Conservation (phyloP, 2,113 vertebrate genomes). For the Leuciscus idus region DNA sequence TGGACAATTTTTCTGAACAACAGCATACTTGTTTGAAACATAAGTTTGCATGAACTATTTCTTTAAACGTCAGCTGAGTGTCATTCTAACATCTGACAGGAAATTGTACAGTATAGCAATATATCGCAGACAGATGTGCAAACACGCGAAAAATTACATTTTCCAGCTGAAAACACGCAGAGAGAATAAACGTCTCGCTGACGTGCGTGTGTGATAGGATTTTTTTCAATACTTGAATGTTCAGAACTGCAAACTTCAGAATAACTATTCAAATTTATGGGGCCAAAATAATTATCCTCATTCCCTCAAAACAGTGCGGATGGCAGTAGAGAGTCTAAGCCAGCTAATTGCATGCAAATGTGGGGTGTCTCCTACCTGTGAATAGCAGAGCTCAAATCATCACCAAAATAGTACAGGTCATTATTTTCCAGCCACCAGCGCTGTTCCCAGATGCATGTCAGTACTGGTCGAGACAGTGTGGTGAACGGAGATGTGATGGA, state of each 20-base stretch:
- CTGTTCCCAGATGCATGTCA: slow-evolving; percentile 17
- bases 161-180: neutral
- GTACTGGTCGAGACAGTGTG: slow-evolving; percentile 1
- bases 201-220: neutral
- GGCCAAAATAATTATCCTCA: neutral
- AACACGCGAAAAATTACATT: neutral
- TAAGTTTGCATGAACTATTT: neutral
- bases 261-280: neutral
- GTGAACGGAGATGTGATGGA: slow-evolving; percentile 2
- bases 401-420: slow-evolving; percentile 25
- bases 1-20: neutral
- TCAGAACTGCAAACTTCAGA: neutral
- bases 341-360: slow-evolving; percentile 40
- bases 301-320: neutral
- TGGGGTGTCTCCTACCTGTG: neutral
- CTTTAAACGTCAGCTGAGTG: neutral
- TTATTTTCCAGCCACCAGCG: slow-evolving; percentile 38
- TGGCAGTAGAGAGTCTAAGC: neutral
- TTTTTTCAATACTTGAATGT: neutral
- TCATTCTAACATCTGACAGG: neutral
- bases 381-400: slow-evolving; percentile 10
- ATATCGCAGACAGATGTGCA: neutral
- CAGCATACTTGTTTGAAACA: neutral
- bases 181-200: neutral
- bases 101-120: neutral